A percentile compares a stretch with the other conserved stretches of the same genome.
These are phyloP conservation scores for Unio delphinus DNA, from an alignment of 2,888 invertebrate genomes.

Conservation along the genomic window DNA sequence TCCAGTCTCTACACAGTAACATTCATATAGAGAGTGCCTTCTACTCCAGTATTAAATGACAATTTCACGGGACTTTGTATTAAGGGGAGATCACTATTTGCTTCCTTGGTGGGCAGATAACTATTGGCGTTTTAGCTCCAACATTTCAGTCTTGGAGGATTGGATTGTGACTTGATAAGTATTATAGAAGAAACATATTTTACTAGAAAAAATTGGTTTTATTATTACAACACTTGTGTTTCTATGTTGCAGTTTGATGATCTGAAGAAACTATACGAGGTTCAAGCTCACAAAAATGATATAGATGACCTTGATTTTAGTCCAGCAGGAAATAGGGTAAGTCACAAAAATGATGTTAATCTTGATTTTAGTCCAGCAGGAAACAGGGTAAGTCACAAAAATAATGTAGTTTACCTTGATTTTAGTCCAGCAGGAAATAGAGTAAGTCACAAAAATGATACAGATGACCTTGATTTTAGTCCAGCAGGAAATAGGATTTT, in stretches of 20 bases:
- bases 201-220: no score
- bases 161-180: no score
- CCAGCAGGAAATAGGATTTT: constrained; percentile 77
- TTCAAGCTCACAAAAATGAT: constrained; percentile 89
- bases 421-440: constrained; percentile 84
- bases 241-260: constrained; percentile 79
- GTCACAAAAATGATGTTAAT: constrained; percentile 91
- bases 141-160: no score
- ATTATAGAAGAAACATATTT: no score
- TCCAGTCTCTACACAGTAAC: no score
- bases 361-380: constrained; percentile 90
- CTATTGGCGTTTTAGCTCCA: no score
- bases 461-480: constrained; percentile 82
- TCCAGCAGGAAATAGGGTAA: constrained; percentile 79
- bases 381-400: constrained; percentile 79
- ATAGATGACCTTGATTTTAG: constrained; percentile 95
- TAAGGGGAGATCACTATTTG: no score
- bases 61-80: no score
- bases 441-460: constrained; percentile 83
- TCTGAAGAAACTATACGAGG: constrained; percentile 80
- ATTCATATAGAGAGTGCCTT: no score
- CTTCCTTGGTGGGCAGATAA: no score
- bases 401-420: constrained; percentile 95
- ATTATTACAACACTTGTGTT: background rate
- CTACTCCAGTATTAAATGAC: no score